Evolutionary conservation across 1,140 invertebrate species (phyloP).

Genomic region (Dendroctonus ponderosae): DNA sequence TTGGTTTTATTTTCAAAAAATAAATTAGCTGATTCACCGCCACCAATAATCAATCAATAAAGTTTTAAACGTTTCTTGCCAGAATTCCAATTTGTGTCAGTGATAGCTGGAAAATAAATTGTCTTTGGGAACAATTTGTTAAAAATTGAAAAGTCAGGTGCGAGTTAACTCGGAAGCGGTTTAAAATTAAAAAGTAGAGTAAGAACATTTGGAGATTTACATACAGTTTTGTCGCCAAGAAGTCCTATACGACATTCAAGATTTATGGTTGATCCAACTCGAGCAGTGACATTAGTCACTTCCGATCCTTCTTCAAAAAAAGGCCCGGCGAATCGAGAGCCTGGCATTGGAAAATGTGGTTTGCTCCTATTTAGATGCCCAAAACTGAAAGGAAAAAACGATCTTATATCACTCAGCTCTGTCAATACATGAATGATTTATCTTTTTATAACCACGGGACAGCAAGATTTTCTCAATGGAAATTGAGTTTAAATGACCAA

Average conservation of each 20-base stretch:
- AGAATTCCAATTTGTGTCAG: neutral
- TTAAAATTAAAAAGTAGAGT: slow-evolving; percentile 3
- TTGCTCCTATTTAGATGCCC: slow-evolving; percentile 17
- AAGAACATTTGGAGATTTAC: slow-evolving; percentile 41
- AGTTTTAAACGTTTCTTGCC: too few species aligned
- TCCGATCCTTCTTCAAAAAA: slow-evolving; percentile 71
- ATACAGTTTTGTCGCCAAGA: slow-evolving; percentile 83
- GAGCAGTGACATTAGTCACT: slow-evolving; percentile 70
- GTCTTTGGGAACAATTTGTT: slow-evolving; percentile 10
- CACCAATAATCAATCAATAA: too few species aligned
- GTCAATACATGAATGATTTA: slow-evolving; percentile 8
- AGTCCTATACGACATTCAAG: slow-evolving; percentile 81
- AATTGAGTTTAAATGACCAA: too few species aligned
- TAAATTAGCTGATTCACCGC: too few species aligned
- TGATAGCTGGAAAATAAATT: slow-evolving; percentile 13
- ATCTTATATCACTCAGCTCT: neutral
- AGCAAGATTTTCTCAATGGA: too few species aligned
- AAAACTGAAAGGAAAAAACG: slow-evolving; percentile 17
- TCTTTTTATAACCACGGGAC: too few species aligned
- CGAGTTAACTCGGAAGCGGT: neutral
- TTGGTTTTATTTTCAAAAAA: too few species aligned
- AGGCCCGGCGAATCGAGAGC: slow-evolving; percentile 64
- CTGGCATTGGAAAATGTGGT: slow-evolving; percentile 54
- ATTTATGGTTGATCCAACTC: slow-evolving; percentile 73
- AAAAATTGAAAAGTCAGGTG: slow-evolving; percentile 15